A percentile compares a stretch with the other conserved stretches of the same genome.
Conservation (phyloP, 2,888 invertebrate genomes). For the Megamerina dolium region DNA sequence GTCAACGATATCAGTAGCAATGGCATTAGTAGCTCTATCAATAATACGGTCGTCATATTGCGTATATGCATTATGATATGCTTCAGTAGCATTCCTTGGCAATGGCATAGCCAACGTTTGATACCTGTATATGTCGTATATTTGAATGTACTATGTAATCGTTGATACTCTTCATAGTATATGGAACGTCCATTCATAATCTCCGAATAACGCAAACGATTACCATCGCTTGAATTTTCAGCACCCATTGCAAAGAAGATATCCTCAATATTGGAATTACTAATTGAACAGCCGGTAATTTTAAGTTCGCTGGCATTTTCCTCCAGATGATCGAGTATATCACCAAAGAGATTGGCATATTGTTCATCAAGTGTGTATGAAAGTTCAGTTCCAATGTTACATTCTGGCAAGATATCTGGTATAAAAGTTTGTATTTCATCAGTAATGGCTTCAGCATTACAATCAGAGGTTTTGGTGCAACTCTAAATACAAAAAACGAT, state of each 20-base stretch:
- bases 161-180: background rate
- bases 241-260: conserved; percentile 11
- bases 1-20: too few relatives aligned
- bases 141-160: too few relatives aligned
- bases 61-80: too few relatives aligned
- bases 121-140: too few relatives aligned
- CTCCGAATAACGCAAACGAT: conserved; percentile 6
- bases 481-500: conserved; percentile 5
- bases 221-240: conserved; percentile 4
- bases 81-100: too few relatives aligned
- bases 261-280: conserved; percentile 14
- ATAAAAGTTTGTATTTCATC: conserved; percentile 6
- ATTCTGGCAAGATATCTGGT: conserved; percentile 5
- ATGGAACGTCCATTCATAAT: conserved; percentile 11
- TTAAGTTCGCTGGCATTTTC: background rate
- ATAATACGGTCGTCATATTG: too few relatives aligned
- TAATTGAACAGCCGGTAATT: conserved; percentile 11
- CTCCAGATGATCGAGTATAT: conserved; percentile 7
- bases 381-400: conserved; percentile 12
- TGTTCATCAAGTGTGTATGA: conserved; percentile 14
- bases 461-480: conserved; percentile 3
- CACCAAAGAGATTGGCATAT: background rate
- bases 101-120: too few relatives aligned
- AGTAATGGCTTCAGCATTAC: conserved; percentile 5
- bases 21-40: too few relatives aligned